These are phyloP conservation scores for Pavo muticus DNA, from an alignment of 2,113 vertebrate species.

Conservation along the genomic window DNA sequence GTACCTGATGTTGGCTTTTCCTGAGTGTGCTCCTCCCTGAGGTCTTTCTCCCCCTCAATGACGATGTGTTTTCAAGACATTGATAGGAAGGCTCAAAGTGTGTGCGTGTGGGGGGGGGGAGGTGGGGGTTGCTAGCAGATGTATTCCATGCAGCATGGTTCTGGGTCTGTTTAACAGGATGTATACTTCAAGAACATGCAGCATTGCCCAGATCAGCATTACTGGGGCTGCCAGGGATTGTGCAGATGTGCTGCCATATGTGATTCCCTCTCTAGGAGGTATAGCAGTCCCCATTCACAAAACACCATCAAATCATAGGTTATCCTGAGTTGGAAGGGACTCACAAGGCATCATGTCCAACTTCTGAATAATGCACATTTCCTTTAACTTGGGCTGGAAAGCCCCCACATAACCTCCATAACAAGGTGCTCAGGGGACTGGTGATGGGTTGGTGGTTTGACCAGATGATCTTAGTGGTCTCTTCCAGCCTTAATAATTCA, in stretches of 20 bases:
- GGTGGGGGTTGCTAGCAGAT: too few species aligned
- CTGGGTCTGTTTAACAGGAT: background rate
- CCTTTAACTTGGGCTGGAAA: background rate
- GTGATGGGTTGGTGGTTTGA: too few species aligned
- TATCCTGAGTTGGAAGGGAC: too few species aligned
- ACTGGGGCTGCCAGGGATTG: rapidly evolving
- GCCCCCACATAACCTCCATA: background rate
- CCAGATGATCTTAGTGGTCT: too few species aligned
- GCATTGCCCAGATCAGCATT: too few species aligned
- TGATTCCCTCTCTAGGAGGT: background rate
- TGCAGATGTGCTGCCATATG: background rate
- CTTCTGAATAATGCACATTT: background rate
- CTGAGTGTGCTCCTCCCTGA: background rate
- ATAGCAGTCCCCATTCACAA: background rate
- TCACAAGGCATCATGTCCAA: too few species aligned
- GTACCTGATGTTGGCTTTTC: background rate
- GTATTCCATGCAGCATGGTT: background rate
- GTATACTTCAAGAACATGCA: rapidly evolving
- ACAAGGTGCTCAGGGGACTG: background rate
- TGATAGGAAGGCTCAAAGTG: background rate
- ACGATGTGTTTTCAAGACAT: rapidly evolving
- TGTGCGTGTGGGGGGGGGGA: too few species aligned
- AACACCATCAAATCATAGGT: background rate
- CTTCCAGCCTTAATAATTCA: too few species aligned
- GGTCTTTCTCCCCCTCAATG: too few species aligned